Percentiles rank a stretch among this genome's conserved stretches.
phyloP scores from a whole-genome alignment of 2,113 vertebrate species.

The Microcebus ravelobensis region DNA sequence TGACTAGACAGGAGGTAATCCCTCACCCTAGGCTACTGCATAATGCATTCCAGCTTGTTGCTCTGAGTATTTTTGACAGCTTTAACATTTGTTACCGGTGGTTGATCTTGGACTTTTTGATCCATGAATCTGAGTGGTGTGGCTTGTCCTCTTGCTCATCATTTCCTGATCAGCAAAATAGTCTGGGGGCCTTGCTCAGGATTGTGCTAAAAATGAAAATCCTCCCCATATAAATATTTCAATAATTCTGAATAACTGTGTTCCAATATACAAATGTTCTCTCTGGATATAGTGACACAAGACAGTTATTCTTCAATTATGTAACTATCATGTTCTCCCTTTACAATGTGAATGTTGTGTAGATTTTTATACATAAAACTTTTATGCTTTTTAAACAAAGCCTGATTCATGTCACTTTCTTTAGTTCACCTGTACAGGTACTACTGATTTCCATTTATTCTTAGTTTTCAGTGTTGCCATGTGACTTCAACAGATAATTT shows the following conservation, averaged over 20 bases:
- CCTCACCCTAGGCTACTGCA: conserved; percentile 32
- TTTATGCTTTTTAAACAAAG: background rate
- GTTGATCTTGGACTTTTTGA: background rate
- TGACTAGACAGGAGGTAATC: background rate
- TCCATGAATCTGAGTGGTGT: background rate
- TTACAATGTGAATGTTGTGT: background rate
- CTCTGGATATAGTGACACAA: background rate
- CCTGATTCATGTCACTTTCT: fast-evolving
- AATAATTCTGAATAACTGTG: background rate
- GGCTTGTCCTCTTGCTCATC: background rate
- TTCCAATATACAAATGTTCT: background rate
- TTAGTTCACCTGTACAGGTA: background rate
- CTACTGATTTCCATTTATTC: background rate
- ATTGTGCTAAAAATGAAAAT: background rate
- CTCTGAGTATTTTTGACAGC: conserved; percentile 61
- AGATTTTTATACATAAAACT: background rate
- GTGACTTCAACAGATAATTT: background rate
- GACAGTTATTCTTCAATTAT: background rate
- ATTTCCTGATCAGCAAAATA: conserved; percentile 21
- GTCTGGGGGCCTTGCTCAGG: background rate
- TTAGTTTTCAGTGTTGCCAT: background rate
- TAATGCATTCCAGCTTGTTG: conserved; percentile 36
- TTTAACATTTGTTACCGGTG: conserved; percentile 32
- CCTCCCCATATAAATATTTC: background rate
- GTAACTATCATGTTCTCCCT: background rate